These are phyloP conservation scores for Lagorchestes hirsutus DNA, from an alignment of 2,797 vertebrate genomes.

Conservation along the genomic window DNA sequence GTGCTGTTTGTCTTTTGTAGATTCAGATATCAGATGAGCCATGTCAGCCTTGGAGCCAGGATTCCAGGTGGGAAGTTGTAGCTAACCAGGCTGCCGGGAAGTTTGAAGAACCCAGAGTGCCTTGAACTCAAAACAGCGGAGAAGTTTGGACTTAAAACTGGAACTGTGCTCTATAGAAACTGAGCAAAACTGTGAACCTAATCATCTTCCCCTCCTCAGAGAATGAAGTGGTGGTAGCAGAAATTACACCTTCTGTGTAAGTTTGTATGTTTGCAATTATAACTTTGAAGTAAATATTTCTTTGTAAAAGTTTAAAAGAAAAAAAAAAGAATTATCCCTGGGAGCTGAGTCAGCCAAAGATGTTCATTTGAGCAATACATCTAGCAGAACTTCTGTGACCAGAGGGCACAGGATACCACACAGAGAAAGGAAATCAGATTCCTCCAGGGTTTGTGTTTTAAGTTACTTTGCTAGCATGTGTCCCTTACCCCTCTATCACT, in stretches of 20 bases:
- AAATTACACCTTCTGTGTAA: background rate
- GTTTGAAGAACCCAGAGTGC: background rate
- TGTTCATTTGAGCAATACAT: background rate
- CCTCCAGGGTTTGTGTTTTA: background rate
- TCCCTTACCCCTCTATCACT: background rate
- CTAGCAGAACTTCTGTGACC: background rate
- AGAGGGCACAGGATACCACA: background rate
- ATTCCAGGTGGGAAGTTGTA: background rate
- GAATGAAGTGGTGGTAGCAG: background rate
- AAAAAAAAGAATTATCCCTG: background rate
- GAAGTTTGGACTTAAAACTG: background rate
- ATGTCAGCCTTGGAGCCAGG: background rate
- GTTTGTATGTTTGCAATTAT: background rate
- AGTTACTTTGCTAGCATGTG: background rate
- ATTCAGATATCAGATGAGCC: background rate
- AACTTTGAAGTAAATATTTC: background rate
- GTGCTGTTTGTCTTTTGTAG: background rate
- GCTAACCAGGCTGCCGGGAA: background rate
- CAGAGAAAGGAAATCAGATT: background rate
- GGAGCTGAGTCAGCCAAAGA: background rate
- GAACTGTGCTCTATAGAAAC: background rate
- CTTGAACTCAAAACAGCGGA: background rate
- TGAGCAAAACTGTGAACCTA: background rate
- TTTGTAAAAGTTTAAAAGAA: background rate
- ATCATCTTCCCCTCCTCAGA: background rate